Evolutionary conservation across 1,140 invertebrate species (phyloP), one percentile per base, ranked within the genome.

Genomic region (Aphidius ervi): DNA sequence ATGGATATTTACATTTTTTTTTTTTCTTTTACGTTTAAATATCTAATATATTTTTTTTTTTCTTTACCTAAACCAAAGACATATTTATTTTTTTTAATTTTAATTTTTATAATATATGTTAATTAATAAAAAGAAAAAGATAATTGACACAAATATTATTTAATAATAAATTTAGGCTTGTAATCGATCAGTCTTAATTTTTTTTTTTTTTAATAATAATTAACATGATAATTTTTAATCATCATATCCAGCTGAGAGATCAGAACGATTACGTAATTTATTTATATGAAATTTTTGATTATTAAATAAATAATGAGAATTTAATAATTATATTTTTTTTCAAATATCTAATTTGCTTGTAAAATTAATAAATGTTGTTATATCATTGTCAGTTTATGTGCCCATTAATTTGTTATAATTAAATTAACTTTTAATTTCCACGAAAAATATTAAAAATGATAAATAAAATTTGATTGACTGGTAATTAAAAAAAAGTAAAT

Each of bases 161-260:
- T 59, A 59, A 31, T 31, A 3, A 48, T 48, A 6, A 48, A 48
- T 55, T 45, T 54, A 63, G 61, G 50, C 48, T 63, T 45, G 56
- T 60, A 58, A 62, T 65, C 58, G 46, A 66, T 68, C 67, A 67
- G 65, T 70, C 65, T 68, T 68, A 63, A 61, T 63, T 55, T 59
- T 63, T 64, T 53, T 64, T 53, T 23, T 48, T 54, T 52, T 46
- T 0, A 41, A 46, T 56, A 7, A 37, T 49, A 58, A 31, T 50
- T 58, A 20, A 47, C 50, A 10, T 20, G 8, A 42, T 20, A 46
- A 6, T 47, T 5, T 47, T 48, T 47, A 8, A 4, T 1, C 2
- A 7, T 48, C 2, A 48, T 48, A 23, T 54, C 50, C 52, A 54
- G 5, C 46, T 39, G 46, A 6, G 37, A 59, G 58, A 50, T 49